Evolutionary conservation across 2,113 vertebrate species (phyloP).

Genomic region (Artemisiospiza belli): DNA sequence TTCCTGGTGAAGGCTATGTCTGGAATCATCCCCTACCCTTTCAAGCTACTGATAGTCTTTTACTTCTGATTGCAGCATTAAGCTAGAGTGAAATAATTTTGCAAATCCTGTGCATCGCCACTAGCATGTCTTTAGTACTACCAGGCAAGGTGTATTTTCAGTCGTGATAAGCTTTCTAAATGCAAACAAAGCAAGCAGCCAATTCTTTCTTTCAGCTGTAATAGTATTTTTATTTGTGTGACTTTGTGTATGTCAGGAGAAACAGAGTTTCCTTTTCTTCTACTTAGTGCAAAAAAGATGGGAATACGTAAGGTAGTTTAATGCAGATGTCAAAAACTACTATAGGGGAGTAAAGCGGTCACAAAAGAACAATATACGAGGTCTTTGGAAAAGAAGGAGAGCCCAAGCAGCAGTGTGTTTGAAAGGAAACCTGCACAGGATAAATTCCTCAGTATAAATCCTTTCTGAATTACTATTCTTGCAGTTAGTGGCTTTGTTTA

Average conservation of each 20-base stretch:
- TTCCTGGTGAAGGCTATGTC: not conserved
- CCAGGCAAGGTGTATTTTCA: not conserved
- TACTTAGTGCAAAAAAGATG: not conserved
- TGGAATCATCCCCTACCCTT: not conserved
- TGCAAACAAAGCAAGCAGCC: not conserved
- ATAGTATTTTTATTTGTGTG: not conserved
- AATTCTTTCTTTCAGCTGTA: not conserved
- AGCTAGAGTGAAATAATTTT: not conserved
- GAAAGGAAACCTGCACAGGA: not conserved
- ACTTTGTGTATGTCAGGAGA: not conserved
- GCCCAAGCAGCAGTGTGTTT: not conserved
- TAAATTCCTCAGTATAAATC: not conserved
- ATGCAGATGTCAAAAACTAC: not conserved
- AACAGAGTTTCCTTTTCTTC: not conserved
- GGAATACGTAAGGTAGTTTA: not conserved
- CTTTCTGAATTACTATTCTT: not conserved
- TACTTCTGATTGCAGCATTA: not conserved
- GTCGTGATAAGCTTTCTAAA: not conserved
- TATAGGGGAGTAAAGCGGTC: not conserved
- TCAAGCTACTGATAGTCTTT: not conserved
- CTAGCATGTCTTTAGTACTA: not conserved
- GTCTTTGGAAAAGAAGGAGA: not conserved
- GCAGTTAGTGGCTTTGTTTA: constrained; percentile 18
- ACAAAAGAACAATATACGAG: not conserved
- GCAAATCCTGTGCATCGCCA: rapidly evolving